Evolutionary conservation across 2,113 vertebrate genomes (phyloP).

Genomic region (Haliaeetus leucogaster): DNA sequence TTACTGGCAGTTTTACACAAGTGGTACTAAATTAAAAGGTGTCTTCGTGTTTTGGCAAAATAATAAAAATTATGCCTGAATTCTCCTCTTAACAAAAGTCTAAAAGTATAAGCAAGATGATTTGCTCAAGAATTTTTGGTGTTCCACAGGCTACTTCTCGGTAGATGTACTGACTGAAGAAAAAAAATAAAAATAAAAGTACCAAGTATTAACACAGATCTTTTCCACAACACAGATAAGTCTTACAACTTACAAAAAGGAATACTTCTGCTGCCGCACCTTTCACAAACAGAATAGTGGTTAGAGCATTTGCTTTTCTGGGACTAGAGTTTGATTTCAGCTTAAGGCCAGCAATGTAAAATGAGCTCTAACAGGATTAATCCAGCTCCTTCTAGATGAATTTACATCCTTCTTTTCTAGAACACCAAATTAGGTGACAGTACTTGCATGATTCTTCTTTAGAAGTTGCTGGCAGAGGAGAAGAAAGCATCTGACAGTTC

Average conservation of each 20-base stretch:
- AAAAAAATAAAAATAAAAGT: neutral
- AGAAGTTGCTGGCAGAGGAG: conserved; percentile 9
- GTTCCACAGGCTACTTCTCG: neutral
- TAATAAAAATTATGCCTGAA: too few relatives aligned
- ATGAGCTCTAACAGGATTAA: conserved; percentile 32
- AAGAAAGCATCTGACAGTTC: conserved; percentile 14
- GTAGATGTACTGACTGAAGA: neutral
- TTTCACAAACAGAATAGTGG: neutral
- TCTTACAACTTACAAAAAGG: neutral
- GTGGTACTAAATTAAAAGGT: neutral
- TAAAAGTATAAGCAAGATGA: neutral
- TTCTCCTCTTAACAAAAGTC: neutral
- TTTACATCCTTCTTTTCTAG: conserved; percentile 38
- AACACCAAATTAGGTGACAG: conserved; percentile 1
- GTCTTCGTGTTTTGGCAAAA: neutral
- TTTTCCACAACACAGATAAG: neutral
- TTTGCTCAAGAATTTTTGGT: neutral
- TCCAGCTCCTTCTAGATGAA: conserved; percentile 20
- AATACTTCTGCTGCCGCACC: neutral
- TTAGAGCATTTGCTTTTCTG: conserved; percentile 45
- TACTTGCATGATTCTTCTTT: neutral
- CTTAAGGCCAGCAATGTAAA: conserved; percentile 28
- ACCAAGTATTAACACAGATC: neutral
- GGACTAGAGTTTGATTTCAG: conserved; percentile 34
- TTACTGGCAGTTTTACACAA: neutral